phyloP scores from a whole-genome alignment of 1,140 invertebrate species.

The Lepidurus arcticus region DNA sequence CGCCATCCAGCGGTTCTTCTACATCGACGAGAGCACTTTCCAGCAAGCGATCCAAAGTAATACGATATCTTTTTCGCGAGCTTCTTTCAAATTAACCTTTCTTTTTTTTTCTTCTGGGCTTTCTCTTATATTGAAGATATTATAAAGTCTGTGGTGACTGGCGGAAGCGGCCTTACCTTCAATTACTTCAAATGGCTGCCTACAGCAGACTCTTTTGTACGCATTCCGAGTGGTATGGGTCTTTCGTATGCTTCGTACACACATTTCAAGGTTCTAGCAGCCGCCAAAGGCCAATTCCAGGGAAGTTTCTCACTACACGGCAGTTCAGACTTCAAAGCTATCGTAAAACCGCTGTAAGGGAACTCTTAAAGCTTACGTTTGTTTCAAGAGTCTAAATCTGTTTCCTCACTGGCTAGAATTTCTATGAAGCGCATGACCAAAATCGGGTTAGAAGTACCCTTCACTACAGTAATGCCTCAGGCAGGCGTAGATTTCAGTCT shows the following conservation, averaged over 20 bases:
- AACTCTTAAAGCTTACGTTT: neutral
- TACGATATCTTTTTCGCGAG: neutral
- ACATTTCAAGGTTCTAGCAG: constrained; percentile 4
- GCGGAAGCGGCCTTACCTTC: constrained; percentile 1
- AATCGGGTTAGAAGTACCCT: constrained; percentile 25
- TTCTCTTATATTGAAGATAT: neutral
- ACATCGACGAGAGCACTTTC: constrained; percentile 25
- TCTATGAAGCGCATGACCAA: constrained; percentile 13
- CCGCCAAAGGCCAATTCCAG: neutral
- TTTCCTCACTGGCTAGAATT: neutral
- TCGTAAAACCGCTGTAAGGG: constrained; percentile 6
- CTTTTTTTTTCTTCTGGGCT: neutral
- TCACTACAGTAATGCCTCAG: constrained; percentile 24
- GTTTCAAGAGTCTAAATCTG: neutral
- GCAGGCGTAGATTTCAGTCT: constrained; percentile 4
- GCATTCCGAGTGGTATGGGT: constrained; percentile 31
- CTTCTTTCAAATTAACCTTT: neutral
- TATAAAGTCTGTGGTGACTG: neutral
- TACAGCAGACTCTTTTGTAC: constrained; percentile 9
- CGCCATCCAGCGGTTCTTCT: constrained; percentile 31
- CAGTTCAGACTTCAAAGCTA: neutral
- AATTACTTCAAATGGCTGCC: constrained; percentile 31
- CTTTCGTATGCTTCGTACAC: constrained; percentile 17
- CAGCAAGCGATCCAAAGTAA: constrained; percentile 18
- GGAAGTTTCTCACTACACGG: constrained; percentile 7